A percentile compares a stretch with the other conserved stretches of the same genome.
Evolutionary conservation across 2,797 vertebrate species (phyloP).

Genomic region (Brotula barbata): DNA sequence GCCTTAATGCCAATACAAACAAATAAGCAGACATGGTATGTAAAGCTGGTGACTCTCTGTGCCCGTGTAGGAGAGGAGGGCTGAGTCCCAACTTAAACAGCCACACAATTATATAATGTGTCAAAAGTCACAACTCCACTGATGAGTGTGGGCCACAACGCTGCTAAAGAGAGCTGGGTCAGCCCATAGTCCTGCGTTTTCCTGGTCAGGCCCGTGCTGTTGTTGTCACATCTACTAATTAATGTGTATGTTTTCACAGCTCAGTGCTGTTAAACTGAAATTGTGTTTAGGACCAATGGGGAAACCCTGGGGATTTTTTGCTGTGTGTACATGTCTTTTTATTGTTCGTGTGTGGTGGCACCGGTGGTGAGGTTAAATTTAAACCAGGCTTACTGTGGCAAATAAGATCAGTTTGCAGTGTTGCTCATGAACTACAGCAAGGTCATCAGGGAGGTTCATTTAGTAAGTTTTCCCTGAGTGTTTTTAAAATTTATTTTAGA

Average conservation of each 20-base stretch:
- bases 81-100: slow-evolving; percentile 14
- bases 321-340: not conserved
- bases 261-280: not conserved
- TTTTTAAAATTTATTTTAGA: slow-evolving; percentile 10
- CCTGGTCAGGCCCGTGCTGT: slow-evolving; percentile 4
- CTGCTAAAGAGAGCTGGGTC: not conserved
- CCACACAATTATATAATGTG: slow-evolving; percentile 24
- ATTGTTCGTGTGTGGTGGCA: not conserved
- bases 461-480: slow-evolving; percentile 1
- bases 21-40: too few relatives aligned
- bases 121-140: slow-evolving; percentile 37
- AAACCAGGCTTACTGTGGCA: not conserved
- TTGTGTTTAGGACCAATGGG: not conserved
- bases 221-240: slow-evolving; percentile 2
- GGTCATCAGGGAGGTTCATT: not conserved
- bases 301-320: not conserved
- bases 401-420: slow-evolving; percentile 2
- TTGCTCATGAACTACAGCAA: slow-evolving; percentile 7
- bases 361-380: slow-evolving; percentile 21
- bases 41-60: too few relatives aligned
- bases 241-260: slow-evolving; percentile 12
- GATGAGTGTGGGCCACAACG: slow-evolving; percentile 6
- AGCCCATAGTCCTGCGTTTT: slow-evolving; percentile 4
- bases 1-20: too few relatives aligned
- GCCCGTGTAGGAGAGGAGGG: slow-evolving; percentile 13